Evolutionary conservation across 2,113 vertebrate genomes (phyloP).

Genomic region (Percina caprodes): DNA sequence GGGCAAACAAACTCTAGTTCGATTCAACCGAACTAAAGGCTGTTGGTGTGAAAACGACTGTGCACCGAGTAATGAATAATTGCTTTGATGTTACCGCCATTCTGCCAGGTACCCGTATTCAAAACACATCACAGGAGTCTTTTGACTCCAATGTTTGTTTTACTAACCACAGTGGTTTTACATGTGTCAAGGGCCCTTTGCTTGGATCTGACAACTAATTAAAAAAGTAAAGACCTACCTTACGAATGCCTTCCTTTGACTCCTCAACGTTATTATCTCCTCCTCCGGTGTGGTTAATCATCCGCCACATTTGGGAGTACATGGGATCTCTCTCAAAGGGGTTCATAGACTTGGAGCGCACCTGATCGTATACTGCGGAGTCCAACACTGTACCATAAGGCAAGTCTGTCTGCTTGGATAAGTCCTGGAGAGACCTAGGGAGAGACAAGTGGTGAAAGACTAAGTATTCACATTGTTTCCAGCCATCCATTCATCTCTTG

Average conservation of each 20-base stretch:
- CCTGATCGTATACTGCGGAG: conserved; percentile 96
- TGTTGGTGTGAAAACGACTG: not conserved
- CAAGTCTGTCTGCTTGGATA: conserved; percentile 96
- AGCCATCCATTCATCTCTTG: conserved; percentile 6
- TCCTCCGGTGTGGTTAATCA: conserved; percentile 97
- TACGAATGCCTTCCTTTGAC: conserved; percentile 93
- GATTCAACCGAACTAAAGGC: too few species aligned
- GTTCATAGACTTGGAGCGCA: conserved; percentile 96
- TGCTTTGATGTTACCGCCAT: not conserved
- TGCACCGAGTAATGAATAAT: conserved; percentile 4
- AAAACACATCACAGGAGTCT: not conserved
- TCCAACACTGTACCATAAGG: conserved; percentile 97
- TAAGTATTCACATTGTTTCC: not conserved
- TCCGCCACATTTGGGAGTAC: conserved; percentile 98
- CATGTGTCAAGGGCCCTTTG: not conserved
- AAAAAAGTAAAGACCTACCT: conserved; percentile 84
- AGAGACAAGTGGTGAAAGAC: conserved; percentile 11
- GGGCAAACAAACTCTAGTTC: too few species aligned
- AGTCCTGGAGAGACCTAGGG: conserved; percentile 94
- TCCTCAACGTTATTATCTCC: conserved; percentile 95
- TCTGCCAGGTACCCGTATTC: conserved; percentile 15
- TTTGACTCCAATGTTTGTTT: not conserved
- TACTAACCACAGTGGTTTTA: conserved; percentile 17
- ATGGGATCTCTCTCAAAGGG: conserved; percentile 98
- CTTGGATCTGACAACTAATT: not conserved